Evolutionary conservation across 2,888 invertebrate species (phyloP).

Genomic region (Pterostichus niger): DNA sequence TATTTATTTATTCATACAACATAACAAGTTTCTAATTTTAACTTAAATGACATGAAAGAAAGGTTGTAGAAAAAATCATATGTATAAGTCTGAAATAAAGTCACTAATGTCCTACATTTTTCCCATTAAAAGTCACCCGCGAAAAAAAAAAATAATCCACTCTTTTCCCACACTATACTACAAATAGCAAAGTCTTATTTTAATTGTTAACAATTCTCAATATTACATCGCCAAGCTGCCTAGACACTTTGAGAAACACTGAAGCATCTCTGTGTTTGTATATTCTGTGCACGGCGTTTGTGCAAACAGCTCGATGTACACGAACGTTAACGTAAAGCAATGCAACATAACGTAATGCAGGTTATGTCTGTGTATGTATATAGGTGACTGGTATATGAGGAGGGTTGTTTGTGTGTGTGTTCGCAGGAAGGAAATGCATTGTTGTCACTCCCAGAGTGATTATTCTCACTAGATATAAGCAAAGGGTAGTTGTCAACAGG

Average conservation of each 20-base stretch:
- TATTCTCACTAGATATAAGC: constrained; percentile 11
- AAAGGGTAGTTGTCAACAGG: constrained; percentile 17
- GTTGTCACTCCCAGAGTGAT: constrained; percentile 17
- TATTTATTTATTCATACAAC: too few species aligned
- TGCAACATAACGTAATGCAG: constrained; percentile 36
- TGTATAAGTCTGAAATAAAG: too few species aligned
- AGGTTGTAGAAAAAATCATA: too few species aligned
- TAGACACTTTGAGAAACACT: not conserved
- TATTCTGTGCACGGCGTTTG: constrained; percentile 18
- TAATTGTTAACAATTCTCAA: too few species aligned
- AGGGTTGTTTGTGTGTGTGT: constrained; percentile 1
- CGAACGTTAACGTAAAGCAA: constrained; percentile 36
- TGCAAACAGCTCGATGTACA: constrained; percentile 22
- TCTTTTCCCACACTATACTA: too few species aligned
- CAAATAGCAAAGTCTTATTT: too few species aligned
- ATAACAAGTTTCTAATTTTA: too few species aligned
- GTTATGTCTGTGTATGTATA: not conserved
- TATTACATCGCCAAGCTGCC: too few species aligned
- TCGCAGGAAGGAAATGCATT: constrained; percentile 28
- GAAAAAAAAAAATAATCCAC: too few species aligned
- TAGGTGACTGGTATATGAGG: not conserved
- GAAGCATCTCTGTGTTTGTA: not conserved
- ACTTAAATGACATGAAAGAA: too few species aligned
- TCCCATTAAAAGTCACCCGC: too few species aligned
- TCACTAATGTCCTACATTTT: too few species aligned